These are phyloP conservation scores for Protophormia terraenovae DNA, from an alignment of 2,888 invertebrate species.

Conservation along the genomic window DNA sequence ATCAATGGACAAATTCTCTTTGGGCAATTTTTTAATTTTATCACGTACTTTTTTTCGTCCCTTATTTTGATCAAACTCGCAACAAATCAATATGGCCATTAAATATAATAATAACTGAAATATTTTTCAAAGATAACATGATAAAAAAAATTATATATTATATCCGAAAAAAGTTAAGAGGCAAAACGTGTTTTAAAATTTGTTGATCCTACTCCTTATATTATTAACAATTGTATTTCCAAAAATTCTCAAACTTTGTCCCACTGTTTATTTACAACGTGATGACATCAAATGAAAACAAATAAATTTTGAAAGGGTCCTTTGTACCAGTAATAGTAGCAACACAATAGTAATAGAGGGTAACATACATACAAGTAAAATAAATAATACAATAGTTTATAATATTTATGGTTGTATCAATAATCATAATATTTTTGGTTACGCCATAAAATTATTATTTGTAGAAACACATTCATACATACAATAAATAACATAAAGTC, in stretches of 20 bases:
- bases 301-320: conserved; percentile 40
- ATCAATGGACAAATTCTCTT: too few relatives aligned
- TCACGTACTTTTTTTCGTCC: too few relatives aligned
- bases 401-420: conserved; percentile 65
- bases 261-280: conserved; percentile 43
- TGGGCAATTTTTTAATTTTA: too few relatives aligned
- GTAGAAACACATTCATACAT: conserved; percentile 1
- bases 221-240: too few relatives aligned
- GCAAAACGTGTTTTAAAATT: too few relatives aligned
- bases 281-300: conserved; percentile 62
- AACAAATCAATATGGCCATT: too few relatives aligned
- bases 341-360: not conserved
- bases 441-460: conserved; percentile 66
- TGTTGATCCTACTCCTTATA: too few relatives aligned
- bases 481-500: conserved; percentile 45
- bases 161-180: too few relatives aligned
- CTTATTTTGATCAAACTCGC: too few relatives aligned
- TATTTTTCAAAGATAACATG: too few relatives aligned
- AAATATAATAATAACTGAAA: too few relatives aligned
- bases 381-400: conserved; percentile 46
- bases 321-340: conserved; percentile 10
- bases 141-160: too few relatives aligned
- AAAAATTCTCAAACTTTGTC: not conserved
- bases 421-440: conserved; percentile 69
- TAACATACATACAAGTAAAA: not conserved